These are phyloP conservation scores for Rhinogobio ventralis DNA, from an alignment of 2,797 vertebrate species.

Conservation along the genomic window DNA sequence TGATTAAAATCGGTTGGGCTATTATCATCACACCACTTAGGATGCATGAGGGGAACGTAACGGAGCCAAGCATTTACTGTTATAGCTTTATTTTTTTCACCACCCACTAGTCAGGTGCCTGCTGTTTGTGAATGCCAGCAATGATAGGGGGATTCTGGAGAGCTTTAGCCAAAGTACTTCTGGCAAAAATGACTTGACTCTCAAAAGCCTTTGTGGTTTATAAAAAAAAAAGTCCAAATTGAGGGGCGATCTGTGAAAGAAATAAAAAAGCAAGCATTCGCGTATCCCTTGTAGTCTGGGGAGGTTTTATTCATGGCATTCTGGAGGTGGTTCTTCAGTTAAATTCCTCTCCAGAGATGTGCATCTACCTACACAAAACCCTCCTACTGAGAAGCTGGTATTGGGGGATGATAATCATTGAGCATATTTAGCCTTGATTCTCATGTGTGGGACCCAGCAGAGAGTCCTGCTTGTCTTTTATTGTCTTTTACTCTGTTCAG, in stretches of 20 bases:
- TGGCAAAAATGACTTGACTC: neutral
- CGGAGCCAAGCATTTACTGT: conserved; percentile 14
- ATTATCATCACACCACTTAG: neutral
- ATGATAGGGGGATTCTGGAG: neutral
- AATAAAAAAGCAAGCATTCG: neutral
- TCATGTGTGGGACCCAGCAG: neutral
- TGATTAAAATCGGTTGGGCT: neutral
- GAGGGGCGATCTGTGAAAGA: neutral
- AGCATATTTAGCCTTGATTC: conserved; percentile 34
- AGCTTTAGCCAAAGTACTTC: conserved; percentile 5
- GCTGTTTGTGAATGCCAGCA: conserved; percentile 26
- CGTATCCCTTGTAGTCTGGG: neutral
- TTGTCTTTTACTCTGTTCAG: neutral
- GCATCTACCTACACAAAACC: conserved; percentile 43
- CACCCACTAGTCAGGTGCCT: conserved; percentile 38
- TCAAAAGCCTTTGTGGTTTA: conserved; percentile 16
- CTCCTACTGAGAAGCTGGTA: conserved; percentile 33
- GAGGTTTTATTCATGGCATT: conserved; percentile 18
- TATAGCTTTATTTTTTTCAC: conserved; percentile 35
- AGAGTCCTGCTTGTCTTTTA: neutral
- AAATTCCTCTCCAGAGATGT: conserved; percentile 36
- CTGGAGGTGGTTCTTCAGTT: conserved; percentile 35
- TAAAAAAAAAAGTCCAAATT: neutral
- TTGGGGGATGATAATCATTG: conserved; percentile 8
- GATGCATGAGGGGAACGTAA: conserved; percentile 3